Conservation (phyloP, 1,140 invertebrate genomes). For the Nomia melanderi region DNA sequence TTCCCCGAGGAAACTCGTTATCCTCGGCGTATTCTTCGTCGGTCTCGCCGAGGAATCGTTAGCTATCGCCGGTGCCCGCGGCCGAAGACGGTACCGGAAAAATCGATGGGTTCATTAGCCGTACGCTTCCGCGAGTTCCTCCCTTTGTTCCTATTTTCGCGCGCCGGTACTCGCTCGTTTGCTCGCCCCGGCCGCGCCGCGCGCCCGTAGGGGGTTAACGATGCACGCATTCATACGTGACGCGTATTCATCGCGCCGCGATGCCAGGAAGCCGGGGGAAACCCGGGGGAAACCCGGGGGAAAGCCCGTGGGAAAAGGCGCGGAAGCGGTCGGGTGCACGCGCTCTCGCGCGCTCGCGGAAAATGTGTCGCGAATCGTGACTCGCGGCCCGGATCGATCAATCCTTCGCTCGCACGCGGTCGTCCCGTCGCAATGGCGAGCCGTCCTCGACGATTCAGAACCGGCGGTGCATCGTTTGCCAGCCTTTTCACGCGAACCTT, state of each 20-base stretch:
- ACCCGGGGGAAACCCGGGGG: no score
- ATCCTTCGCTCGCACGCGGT: slow-evolving; percentile 6
- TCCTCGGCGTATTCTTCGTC: background rate
- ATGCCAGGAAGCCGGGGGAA: background rate
- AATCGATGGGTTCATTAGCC: slow-evolving; percentile 41
- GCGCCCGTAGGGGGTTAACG: slow-evolving; percentile 33
- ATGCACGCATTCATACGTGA: slow-evolving; percentile 46
- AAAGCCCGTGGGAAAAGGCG: slow-evolving; percentile 20
- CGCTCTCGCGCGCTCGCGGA: slow-evolving; percentile 42
- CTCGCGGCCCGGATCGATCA: slow-evolving; percentile 51
- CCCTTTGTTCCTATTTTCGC: slow-evolving; percentile 50
- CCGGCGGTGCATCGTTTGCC: background rate
- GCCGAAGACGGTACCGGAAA: background rate
- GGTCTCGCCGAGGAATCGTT: background rate
- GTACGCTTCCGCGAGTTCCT: slow-evolving; percentile 14
- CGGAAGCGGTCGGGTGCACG: slow-evolving; percentile 17
- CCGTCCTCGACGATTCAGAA: background rate
- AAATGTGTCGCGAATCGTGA: slow-evolving; percentile 53
- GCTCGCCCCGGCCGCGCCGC: no score
- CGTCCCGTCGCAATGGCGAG: background rate
- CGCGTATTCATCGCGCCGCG: slow-evolving; percentile 8
- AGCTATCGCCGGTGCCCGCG: background rate
- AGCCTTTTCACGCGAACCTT: no score
- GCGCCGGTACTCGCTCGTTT: background rate
- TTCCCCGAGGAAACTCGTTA: background rate